Conservation (phyloP, 1,140 invertebrate genomes). For the Eciton burchellii region DNA sequence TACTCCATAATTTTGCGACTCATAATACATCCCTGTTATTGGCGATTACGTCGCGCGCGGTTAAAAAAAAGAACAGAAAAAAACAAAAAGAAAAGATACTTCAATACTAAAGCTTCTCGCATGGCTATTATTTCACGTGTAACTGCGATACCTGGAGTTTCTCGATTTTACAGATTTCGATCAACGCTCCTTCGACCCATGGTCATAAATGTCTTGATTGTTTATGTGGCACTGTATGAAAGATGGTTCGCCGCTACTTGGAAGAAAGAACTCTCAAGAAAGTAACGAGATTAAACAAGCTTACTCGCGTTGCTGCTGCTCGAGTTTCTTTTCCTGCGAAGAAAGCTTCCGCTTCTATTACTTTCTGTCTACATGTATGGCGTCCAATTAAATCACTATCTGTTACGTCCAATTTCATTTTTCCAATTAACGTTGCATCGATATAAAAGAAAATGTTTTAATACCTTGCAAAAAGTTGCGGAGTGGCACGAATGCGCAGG, state of each 20-base stretch:
- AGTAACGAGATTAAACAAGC: constrained; percentile 49
- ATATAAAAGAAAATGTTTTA: not conserved
- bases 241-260: constrained; percentile 4
- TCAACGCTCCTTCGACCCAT: not conserved
- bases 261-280: constrained; percentile 19
- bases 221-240: constrained; percentile 37
- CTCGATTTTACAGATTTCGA: constrained; percentile 11
- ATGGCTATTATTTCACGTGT: not conserved
- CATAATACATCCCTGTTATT: no score
- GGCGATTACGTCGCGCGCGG: no score
- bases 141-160: no score
- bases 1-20: not conserved
- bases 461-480: no score
- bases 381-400: constrained; percentile 48
- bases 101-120: not conserved
- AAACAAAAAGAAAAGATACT: no score
- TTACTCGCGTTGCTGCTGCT: not conserved
- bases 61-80: no score
- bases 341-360: constrained; percentile 47
- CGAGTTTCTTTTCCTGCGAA: constrained; percentile 47
- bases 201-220: constrained; percentile 44
- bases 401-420: constrained; percentile 27
- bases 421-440: not conserved
- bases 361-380: constrained; percentile 26
- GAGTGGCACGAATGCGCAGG: no score